Evolutionary conservation across 2,888 invertebrate species (phyloP), one percentile per base, ranked within the genome.

Genomic region (Apamea monoglypha): DNA sequence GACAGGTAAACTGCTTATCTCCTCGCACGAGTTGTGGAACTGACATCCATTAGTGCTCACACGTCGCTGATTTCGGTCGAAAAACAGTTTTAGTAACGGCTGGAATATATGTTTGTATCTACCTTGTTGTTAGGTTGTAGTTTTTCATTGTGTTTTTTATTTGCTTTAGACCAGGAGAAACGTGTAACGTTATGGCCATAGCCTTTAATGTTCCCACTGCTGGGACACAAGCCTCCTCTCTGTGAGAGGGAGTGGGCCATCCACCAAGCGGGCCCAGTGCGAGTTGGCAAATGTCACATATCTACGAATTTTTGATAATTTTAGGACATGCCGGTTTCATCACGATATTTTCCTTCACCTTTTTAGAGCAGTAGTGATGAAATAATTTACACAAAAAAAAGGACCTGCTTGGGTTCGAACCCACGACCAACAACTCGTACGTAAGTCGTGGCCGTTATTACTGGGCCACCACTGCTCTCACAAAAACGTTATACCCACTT

Each of bases 11-110:
- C 40, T 71, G 76, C 32, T 81, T 85, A 81, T 76, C 83, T 73
- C 44, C 32, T 76, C 71, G 50, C 56, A 68, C 47, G 50, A 80
- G 63, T 56, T 68, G 67, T 68, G 50, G 59, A 85, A 53, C 63
- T 29, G 71, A 36, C 71, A 69, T 64, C 61, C 71, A 80, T 72
- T 84, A 74, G 71, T 67, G 66, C 25, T 85, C 44, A 67, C 75
- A 73, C 67, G 18, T 32, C 40, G 56, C n/a, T 85, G 85, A 85
- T 74, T 85, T 81, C 71, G 2, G 61, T 72, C 21, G 1, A 32
- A 83, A 82, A 67, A 47, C 25, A 2, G 50, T 81, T 80, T 81
- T 56, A 47, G 44, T 74, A 66, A 61, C 44, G 32, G 29, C 29
- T 53, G 29, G 50, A 25, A 25, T 47, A 29, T 5, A 47, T 21